phyloP scores from a whole-genome alignment of 2,888 invertebrate genomes.

The Chymomyza amoena region DNA sequence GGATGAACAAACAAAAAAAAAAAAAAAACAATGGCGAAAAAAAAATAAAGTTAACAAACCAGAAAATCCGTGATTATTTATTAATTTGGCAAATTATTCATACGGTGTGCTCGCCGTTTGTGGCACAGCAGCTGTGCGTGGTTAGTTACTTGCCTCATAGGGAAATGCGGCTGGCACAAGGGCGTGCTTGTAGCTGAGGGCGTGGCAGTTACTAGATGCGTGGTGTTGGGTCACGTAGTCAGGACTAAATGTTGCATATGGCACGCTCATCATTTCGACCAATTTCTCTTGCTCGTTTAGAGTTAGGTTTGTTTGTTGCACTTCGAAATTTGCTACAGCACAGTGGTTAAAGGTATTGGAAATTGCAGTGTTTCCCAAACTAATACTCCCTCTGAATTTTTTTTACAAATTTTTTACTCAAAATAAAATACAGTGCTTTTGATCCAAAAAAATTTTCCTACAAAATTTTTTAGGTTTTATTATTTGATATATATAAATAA shows the following conservation, averaged over 20 bases:
- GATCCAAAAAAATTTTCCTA: too few species aligned
- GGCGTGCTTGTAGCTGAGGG: neutral
- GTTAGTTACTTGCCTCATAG: conserved; percentile 25
- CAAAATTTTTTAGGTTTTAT: too few species aligned
- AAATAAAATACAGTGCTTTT: too few species aligned
- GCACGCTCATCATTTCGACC: conserved; percentile 32
- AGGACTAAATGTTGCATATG: conserved; percentile 20
- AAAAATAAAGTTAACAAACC: conserved; percentile 58
- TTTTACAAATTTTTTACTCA: too few species aligned
- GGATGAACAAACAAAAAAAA: neutral
- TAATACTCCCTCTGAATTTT: too few species aligned
- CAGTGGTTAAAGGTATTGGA: neutral
- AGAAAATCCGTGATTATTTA: conserved; percentile 68
- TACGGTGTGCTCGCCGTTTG: conserved; percentile 40
- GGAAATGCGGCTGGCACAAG: neutral
- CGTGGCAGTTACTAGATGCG: neutral
- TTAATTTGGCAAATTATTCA: conserved; percentile 68
- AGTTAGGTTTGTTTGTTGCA: neutral
- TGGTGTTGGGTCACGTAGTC: conserved; percentile 8
- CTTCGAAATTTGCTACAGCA: neutral
- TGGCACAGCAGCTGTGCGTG: conserved; percentile 47
- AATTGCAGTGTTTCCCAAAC: too few species aligned
- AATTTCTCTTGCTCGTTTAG: conserved; percentile 19
- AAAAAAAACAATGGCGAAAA: neutral
- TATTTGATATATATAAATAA: too few species aligned